These are phyloP conservation scores for Nematopogon swammerdamellus DNA, from an alignment of 2,888 invertebrate genomes.

Conservation along the genomic window DNA sequence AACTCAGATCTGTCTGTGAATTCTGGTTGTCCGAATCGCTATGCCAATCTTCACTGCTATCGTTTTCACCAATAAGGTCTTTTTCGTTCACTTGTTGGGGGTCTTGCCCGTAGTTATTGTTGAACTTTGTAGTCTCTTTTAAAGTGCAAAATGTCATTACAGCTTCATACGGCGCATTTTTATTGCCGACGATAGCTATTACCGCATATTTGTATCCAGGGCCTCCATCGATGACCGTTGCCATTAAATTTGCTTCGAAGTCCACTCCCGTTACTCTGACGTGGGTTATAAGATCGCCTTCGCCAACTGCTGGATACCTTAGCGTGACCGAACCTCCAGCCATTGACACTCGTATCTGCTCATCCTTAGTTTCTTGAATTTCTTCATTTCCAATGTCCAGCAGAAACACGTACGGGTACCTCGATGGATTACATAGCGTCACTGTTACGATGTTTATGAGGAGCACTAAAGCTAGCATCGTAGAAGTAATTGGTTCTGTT, in stretches of 20 bases:
- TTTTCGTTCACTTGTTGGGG: not conserved
- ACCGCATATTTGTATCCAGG: constrained; percentile 45
- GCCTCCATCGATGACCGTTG: constrained; percentile 40
- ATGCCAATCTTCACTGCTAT: not conserved
- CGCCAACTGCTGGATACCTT: constrained; percentile 35
- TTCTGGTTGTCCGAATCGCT: not conserved
- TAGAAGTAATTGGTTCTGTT: not conserved
- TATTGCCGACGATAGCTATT: constrained; percentile 35
- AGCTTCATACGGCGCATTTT: constrained; percentile 32
- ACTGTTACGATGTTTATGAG: constrained; percentile 6
- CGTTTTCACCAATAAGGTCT: not conserved
- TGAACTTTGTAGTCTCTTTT: not conserved
- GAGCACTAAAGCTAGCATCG: not conserved
- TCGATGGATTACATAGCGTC: constrained; percentile 30
- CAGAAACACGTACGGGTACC: constrained; percentile 41
- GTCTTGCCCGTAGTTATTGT: not conserved
- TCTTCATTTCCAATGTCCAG: constrained; percentile 49
- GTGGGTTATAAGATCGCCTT: constrained; percentile 35
- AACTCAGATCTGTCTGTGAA: not conserved
- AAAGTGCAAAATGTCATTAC: constrained; percentile 37
- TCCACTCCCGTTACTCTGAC: constrained; percentile 44
- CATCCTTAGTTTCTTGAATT: constrained; percentile 31
- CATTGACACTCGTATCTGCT: constrained; percentile 35
- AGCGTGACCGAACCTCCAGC: constrained; percentile 44
- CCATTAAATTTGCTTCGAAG: constrained; percentile 41